phyloP scores from a whole-genome alignment of 2,888 invertebrate genomes.

The Torymus auratus region DNA sequence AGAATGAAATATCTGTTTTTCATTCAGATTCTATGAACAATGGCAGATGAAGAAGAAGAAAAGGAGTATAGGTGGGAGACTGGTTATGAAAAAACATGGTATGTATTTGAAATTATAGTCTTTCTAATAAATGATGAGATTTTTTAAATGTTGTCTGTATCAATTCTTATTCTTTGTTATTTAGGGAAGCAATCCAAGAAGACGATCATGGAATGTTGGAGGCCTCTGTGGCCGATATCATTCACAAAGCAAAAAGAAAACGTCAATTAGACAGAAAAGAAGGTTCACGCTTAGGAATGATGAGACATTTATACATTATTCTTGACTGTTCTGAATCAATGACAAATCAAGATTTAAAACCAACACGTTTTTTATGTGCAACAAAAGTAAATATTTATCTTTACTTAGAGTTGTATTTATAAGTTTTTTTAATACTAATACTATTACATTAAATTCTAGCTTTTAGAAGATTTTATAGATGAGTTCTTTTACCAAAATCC shows the following conservation, averaged over 20 bases:
- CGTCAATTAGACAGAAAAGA: conserved; percentile 84
- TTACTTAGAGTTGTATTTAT: neutral
- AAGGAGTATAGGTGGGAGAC: conserved; percentile 97
- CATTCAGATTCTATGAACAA: conserved; percentile 66
- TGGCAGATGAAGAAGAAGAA: conserved; percentile 88
- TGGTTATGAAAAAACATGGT: conserved; percentile 97
- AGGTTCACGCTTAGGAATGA: conserved; percentile 96
- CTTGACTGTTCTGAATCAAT: conserved; percentile 96
- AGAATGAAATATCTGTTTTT: neutral
- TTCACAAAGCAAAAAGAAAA: conserved; percentile 92
- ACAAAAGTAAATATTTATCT: conserved; percentile 82
- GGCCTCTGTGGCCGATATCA: conserved; percentile 92
- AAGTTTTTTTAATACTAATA: conserved; percentile 33
- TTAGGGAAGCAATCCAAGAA: conserved; percentile 96
- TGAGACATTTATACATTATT: conserved; percentile 95
- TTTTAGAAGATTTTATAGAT: conserved; percentile 94
- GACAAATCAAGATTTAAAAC: conserved; percentile 96
- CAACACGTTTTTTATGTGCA: conserved; percentile 91
- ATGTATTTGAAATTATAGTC: conserved; percentile 63
- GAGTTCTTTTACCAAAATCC: conserved; percentile 99
- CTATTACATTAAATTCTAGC: conserved; percentile 78
- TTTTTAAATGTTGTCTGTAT: neutral
- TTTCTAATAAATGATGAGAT: conserved; percentile 22
- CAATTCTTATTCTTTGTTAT: conserved; percentile 1
- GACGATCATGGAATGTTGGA: conserved; percentile 96